phyloP scores from a whole-genome alignment of 2,888 invertebrate genomes.

The Temnothorax unifasciatus region DNA sequence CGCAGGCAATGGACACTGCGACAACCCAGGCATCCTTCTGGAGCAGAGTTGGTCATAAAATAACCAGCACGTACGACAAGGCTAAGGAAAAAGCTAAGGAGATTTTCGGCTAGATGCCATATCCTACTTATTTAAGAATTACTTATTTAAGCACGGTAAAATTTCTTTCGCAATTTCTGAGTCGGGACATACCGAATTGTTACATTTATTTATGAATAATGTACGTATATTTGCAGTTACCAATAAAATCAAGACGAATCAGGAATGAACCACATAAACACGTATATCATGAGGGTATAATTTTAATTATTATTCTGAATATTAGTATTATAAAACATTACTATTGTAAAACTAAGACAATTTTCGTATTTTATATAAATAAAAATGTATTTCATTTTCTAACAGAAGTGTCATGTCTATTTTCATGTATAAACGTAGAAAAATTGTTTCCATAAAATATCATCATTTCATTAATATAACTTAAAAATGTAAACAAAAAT shows the following conservation, averaged over 20 bases:
- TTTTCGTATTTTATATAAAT: conserved; percentile 64
- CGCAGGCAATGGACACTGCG: conserved; percentile 39
- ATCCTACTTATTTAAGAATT: conserved; percentile 37
- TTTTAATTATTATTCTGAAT: conserved; percentile 42
- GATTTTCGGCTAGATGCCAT: conserved; percentile 79
- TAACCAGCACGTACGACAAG: conserved; percentile 87
- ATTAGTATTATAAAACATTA: conserved; percentile 70
- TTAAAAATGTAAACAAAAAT: conserved; percentile 8
- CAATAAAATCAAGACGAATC: conserved; percentile 14
- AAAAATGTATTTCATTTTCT: conserved; percentile 56
- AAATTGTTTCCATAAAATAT: neutral
- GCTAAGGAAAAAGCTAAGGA: conserved; percentile 87
- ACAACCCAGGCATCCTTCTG: conserved; percentile 87
- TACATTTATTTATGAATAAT: conserved; percentile 61
- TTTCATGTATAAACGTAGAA: neutral
- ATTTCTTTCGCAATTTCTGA: neutral
- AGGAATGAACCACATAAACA: conserved; percentile 22
- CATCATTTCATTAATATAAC: neutral
- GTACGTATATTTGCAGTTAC: neutral
- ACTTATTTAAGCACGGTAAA: conserved; percentile 46
- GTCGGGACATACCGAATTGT: conserved; percentile 8
- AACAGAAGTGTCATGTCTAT: conserved; percentile 37
- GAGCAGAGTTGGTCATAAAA: conserved; percentile 87
- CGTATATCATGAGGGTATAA: conserved; percentile 30
- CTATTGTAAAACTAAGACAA: conserved; percentile 48